Conservation (phyloP, 2,113 vertebrate species). For the Phalacrocorax brasilianus region DNA sequence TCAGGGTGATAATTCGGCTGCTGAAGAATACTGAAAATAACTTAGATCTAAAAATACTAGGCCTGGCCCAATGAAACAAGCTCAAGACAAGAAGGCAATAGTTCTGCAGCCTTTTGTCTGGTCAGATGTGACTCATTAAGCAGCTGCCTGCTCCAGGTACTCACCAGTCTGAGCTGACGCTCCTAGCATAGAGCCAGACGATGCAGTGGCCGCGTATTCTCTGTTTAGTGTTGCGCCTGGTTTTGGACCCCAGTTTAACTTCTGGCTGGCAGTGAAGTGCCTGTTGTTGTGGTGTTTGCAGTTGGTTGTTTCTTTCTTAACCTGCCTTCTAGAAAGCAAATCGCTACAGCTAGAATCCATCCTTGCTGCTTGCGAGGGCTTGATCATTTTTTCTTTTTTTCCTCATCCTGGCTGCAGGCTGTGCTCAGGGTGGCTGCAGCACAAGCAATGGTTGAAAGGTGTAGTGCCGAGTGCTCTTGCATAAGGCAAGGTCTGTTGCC, state of each 20-base stretch:
- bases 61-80: not conserved
- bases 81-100: not conserved
- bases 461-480: not conserved
- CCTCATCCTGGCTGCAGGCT: not conserved
- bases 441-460: not conserved
- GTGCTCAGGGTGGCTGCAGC: not conserved
- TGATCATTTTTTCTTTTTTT: not conserved
- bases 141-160: not conserved
- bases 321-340: not conserved
- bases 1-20: not conserved
- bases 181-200: fast-evolving
- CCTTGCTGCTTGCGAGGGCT: not conserved
- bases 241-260: not conserved
- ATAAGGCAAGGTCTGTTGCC: not conserved
- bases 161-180: not conserved
- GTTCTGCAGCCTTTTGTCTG: not conserved
- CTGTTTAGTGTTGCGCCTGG: not conserved
- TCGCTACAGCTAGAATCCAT: not conserved
- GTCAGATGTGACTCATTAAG: fast-evolving
- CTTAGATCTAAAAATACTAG: not conserved
- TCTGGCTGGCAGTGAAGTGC: not conserved
- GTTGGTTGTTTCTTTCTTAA: not conserved
- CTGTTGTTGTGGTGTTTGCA: not conserved
- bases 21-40: not conserved
- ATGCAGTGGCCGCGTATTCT: fast-evolving